phyloP scores from a whole-genome alignment of 2,888 invertebrate genomes.

The Lymantria dispar region DNA sequence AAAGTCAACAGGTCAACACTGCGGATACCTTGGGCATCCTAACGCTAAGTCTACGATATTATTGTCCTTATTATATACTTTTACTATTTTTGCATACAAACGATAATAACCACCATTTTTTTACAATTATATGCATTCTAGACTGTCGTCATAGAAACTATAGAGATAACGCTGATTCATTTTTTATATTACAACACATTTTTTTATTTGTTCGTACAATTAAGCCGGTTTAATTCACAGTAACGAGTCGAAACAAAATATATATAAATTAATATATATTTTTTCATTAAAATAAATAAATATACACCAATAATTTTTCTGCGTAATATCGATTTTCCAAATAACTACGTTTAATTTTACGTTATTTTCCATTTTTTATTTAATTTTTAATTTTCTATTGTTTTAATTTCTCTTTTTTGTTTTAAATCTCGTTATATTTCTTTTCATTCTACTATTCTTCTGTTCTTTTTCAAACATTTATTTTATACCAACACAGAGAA shows the following conservation, averaged over 20 bases:
- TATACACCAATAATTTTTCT: slow-evolving; percentile 51
- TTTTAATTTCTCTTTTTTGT: slow-evolving; percentile 48
- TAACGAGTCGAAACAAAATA: slow-evolving; percentile 36
- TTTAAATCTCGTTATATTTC: slow-evolving; percentile 41
- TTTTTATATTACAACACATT: slow-evolving; percentile 52
- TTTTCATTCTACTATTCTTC: slow-evolving; percentile 71
- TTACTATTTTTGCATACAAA: slow-evolving; percentile 77
- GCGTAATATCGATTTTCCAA: slow-evolving; percentile 51
- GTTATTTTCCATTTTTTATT: slow-evolving; percentile 37
- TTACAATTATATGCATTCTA: slow-evolving; percentile 69
- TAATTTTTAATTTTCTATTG: slow-evolving; percentile 46
- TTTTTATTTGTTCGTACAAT: slow-evolving; percentile 59
- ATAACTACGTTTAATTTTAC: slow-evolving; percentile 44
- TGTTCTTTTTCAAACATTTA: slow-evolving; percentile 61
- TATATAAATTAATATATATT: slow-evolving; percentile 25
- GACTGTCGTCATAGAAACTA: slow-evolving; percentile 52
- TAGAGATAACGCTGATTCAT: slow-evolving; percentile 59
- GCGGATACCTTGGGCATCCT: slow-evolving; percentile 80
- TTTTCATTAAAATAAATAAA: slow-evolving; percentile 26
- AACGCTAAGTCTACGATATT: slow-evolving; percentile 74
- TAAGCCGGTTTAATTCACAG: slow-evolving; percentile 57
- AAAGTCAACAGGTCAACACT: slow-evolving; percentile 74
- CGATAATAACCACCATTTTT: slow-evolving; percentile 64
- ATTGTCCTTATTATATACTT: slow-evolving; percentile 70
- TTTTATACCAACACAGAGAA: slow-evolving; percentile 80